Conservation (phyloP, 1,140 invertebrate genomes). For the Asobara japonica region DNA sequence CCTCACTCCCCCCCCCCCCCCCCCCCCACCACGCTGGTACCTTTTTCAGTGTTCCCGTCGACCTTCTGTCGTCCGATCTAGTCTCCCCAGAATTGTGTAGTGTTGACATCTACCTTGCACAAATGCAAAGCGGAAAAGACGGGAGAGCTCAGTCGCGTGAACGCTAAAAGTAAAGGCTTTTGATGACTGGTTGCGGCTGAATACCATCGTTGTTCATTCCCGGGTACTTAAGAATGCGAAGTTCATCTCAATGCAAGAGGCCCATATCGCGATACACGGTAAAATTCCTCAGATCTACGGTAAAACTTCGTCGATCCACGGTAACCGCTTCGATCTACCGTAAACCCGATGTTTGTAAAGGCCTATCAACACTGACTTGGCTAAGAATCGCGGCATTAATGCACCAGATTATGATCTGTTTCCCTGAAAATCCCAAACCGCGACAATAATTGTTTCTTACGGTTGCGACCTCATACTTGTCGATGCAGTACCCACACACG, state of each 20-base stretch:
- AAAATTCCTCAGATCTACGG: too few relatives aligned
- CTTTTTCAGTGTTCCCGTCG: neutral
- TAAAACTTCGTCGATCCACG: too few relatives aligned
- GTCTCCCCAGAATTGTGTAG: neutral
- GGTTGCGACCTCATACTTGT: conserved; percentile 40
- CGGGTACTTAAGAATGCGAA: too few relatives aligned
- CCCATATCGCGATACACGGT: too few relatives aligned
- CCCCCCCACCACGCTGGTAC: neutral
- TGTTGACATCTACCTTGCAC: neutral
- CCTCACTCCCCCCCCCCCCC: conserved; percentile 5
- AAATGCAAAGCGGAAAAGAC: neutral
- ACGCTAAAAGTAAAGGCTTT: neutral
- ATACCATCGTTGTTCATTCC: too few relatives aligned
- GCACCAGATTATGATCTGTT: conserved; percentile 30
- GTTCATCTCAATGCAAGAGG: too few relatives aligned
- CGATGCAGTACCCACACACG: conserved; percentile 37
- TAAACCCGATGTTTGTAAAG: too few relatives aligned
- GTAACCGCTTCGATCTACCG: too few relatives aligned
- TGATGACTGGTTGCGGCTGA: too few relatives aligned
- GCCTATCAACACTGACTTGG: neutral
- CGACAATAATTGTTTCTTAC: conserved; percentile 50
- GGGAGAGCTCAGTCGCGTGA: neutral
- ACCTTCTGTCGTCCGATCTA: neutral
- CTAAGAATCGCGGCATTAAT: neutral
- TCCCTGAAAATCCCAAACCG: conserved; percentile 26